A percentile compares a stretch with the other conserved stretches of the same genome.
Conservation (phyloP, 2,888 invertebrate species). For the Philereme transversata region DNA sequence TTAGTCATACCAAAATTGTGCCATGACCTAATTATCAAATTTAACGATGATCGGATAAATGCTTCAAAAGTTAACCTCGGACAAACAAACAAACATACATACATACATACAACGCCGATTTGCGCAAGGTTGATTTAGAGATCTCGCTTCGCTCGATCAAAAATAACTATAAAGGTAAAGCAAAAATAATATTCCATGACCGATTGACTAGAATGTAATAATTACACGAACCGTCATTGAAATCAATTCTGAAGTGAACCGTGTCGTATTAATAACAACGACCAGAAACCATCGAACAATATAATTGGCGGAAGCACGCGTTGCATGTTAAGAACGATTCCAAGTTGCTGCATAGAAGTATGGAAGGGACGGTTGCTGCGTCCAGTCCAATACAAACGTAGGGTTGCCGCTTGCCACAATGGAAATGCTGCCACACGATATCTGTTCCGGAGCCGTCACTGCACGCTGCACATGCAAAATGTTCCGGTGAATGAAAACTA, state of each 20-base stretch:
- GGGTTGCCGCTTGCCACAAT: slow-evolving; percentile 9
- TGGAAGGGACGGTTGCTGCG: slow-evolving; percentile 50
- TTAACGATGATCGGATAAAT: too few relatives aligned
- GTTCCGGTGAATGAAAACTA: too few relatives aligned
- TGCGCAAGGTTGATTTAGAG: too few relatives aligned
- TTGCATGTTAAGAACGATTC: slow-evolving; percentile 53
- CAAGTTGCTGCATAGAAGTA: slow-evolving; percentile 41
- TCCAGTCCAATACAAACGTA: slow-evolving; percentile 16
- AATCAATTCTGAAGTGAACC: slow-evolving; percentile 38
- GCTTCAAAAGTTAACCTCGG: too few relatives aligned
- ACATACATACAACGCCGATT: too few relatives aligned
- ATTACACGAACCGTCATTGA: slow-evolving; percentile 35
- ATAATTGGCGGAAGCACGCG: slow-evolving; percentile 52
- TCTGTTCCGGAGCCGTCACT: too few relatives aligned
- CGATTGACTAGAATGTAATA: slow-evolving; percentile 23
- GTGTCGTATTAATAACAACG: slow-evolving; percentile 33
- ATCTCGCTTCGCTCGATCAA: too few relatives aligned
- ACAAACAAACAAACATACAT: too few relatives aligned
- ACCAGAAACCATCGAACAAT: slow-evolving; percentile 41
- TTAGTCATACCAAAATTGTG: too few relatives aligned
- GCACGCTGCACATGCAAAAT: too few relatives aligned
- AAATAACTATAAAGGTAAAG: slow-evolving; percentile 6
- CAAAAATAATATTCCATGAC: slow-evolving; percentile 21
- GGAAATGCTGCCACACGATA: too few relatives aligned
- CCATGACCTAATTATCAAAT: too few relatives aligned